Evolutionary conservation across 53 echinoderm and acorn worm genomes (phyloP).

Genomic region (Temnopleurus reevesii): DNA sequence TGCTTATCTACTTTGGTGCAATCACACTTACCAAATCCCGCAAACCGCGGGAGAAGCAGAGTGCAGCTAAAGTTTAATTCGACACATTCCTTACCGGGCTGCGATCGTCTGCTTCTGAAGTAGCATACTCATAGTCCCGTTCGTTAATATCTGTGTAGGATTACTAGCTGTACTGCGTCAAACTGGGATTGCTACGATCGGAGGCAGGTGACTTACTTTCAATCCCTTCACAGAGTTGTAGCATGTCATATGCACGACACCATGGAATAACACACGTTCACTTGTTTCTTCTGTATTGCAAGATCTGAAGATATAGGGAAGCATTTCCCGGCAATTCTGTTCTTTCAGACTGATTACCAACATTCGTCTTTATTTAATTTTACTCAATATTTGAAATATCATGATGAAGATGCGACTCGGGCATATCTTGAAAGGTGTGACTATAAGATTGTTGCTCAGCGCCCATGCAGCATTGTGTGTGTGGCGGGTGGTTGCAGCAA

Average conservation of each 20-base stretch:
- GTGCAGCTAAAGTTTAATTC: neutral
- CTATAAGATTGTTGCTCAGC: constrained; percentile 44
- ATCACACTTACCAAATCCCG: constrained; percentile 26
- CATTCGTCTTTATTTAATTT: neutral
- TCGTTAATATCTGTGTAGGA: constrained; percentile 11
- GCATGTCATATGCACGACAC: neutral
- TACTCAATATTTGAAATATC: neutral
- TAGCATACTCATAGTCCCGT: neutral
- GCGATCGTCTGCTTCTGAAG: constrained; percentile 23
- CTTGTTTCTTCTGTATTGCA: neutral
- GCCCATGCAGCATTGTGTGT: constrained; percentile 59
- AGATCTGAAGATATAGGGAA: neutral
- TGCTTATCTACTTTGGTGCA: constrained; percentile 26
- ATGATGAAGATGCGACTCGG: constrained; percentile 39
- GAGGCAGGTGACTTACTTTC: neutral
- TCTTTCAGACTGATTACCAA: too few species aligned
- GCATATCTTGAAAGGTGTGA: constrained; percentile 41
- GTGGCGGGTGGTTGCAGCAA: constrained; percentile 57
- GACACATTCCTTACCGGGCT: neutral
- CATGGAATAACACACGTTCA: neutral
- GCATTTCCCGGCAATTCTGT: neutral
- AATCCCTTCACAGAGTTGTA: neutral
- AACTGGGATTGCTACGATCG: neutral
- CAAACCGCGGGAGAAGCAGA: neutral
- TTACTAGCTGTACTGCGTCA: neutral